Base-by-base conservation (phyloP, 1,140 invertebrate species). In the Diuraphis noxia region DNA sequence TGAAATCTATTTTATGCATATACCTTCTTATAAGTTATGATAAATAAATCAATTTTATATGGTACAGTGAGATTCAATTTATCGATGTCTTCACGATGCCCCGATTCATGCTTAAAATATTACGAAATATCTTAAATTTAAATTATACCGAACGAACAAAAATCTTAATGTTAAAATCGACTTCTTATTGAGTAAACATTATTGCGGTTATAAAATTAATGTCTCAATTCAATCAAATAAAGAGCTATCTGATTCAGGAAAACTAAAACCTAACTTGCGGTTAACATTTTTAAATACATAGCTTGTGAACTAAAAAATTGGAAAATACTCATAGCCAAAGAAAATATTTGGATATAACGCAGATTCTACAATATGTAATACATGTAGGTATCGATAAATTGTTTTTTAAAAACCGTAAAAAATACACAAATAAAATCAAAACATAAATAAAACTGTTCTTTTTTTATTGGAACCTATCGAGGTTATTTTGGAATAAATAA, bases 191-290 rank as follows among this genome's bases (percentile, higher is more conserved):
- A 63, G 10, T n/a, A 63, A n/a, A 63, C 13, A 17, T 4, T 5
- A n/a, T n/a, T n/a, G 56, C 17, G 10, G 30, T 63, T 5, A 1
- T n/a, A n/a, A 63, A 30, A 30, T 23, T 25, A 23, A 52, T 63
- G 4, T 1, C 56, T n/a, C 30, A 13, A 17, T 63, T n/a, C 13
- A 19, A 2, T 63, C 5, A 1, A 17, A 17, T n/a, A 5, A 17
- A 63, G 30, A 0, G 2, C 30, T 6, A 17, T 63, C 1, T 0
- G 30, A 63, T n/a, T 17, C 0, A 17, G 5, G 0, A 63, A n/a
- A 63, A n/a, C 30, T 2, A n/a, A 17, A 63, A 63, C 4, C 13
- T 0, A 63, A 63, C 30, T n/a, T 17, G 5, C n/a, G 30, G 13
- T n/a, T n/a, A 5, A n/a, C 5, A n/a, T n/a, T 63, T 63, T n/a